Evolutionary conservation across 2,888 invertebrate genomes (phyloP).

Genomic region (Drosophila bunnanda): DNA sequence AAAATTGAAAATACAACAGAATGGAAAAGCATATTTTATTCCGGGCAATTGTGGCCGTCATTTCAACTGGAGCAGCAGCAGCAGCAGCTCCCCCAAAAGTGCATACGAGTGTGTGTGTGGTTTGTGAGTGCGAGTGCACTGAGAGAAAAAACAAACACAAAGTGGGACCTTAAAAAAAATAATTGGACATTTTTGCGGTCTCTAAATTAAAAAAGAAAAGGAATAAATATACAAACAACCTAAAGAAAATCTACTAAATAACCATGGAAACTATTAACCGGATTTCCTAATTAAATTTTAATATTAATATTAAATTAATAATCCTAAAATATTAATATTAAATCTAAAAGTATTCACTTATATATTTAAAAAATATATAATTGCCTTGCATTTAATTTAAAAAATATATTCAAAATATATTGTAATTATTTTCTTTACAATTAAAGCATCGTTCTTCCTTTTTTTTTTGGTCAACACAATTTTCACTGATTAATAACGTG

Average conservation of each 20-base stretch:
- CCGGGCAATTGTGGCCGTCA: slow-evolving; percentile 65
- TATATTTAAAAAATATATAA: too few relatives aligned
- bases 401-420: neutral
- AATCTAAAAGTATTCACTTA: too few relatives aligned
- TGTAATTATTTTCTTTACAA: neutral
- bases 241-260: neutral
- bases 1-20: slow-evolving; percentile 55
- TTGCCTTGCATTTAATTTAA: too few relatives aligned
- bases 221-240: neutral
- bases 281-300: too few relatives aligned
- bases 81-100: slow-evolving; percentile 11
- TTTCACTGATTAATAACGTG: slow-evolving; percentile 72
- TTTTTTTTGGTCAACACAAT: slow-evolving; percentile 64
- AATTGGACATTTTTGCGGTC: neutral
- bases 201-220: neutral
- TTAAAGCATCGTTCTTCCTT: neutral
- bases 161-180: neutral
- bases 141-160: neutral
- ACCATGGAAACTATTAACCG: neutral
- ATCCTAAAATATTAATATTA: too few relatives aligned
- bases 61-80: slow-evolving; percentile 37
- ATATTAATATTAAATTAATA: too few relatives aligned
- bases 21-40: slow-evolving; percentile 40
- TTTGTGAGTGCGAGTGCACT: slow-evolving; percentile 16
- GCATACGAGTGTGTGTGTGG: slow-evolving; percentile 13